A percentile compares a stretch with the other conserved stretches of the same genome.
These are phyloP conservation scores for Caprella mutica DNA, from an alignment of 2,888 invertebrate genomes.

Conservation along the genomic window DNA sequence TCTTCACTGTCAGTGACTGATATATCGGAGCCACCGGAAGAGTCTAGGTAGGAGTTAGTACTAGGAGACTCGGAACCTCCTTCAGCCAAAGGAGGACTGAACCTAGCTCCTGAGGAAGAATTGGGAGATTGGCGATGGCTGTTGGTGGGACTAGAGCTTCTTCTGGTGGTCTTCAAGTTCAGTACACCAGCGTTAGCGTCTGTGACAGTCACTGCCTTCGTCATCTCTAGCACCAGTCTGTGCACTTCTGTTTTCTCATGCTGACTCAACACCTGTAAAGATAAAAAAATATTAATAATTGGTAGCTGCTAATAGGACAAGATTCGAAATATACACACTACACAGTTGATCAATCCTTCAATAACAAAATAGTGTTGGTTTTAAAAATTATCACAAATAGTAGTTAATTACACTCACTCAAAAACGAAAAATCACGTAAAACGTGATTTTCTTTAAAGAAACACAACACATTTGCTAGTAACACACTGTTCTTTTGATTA, in stretches of 20 bases:
- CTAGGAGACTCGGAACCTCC: constrained; percentile 20
- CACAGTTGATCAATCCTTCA: too few species aligned
- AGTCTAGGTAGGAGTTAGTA: constrained; percentile 32
- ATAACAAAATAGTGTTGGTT: too few species aligned
- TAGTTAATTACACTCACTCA: too few species aligned
- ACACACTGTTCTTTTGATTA: too few species aligned
- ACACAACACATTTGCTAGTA: too few species aligned
- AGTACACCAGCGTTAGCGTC: constrained; percentile 33
- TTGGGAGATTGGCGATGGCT: background rate
- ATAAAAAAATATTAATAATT: background rate
- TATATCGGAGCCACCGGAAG: constrained; percentile 25
- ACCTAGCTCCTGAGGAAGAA: background rate
- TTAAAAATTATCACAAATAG: too few species aligned
- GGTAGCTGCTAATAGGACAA: too few species aligned
- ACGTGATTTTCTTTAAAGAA: too few species aligned
- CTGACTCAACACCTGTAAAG: constrained; percentile 24
- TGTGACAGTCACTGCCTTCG: constrained; percentile 32
- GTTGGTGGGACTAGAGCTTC: constrained; percentile 11
- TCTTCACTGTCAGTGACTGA: constrained; percentile 33
- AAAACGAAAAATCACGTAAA: too few species aligned
- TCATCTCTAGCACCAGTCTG: constrained; percentile 33
- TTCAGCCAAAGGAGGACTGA: background rate
- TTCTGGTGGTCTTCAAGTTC: constrained; percentile 25
- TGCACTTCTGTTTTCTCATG: constrained; percentile 31
- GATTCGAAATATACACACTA: too few species aligned